Conservation (phyloP, 2,797 vertebrate genomes). For the Heliangelus exortis region DNA sequence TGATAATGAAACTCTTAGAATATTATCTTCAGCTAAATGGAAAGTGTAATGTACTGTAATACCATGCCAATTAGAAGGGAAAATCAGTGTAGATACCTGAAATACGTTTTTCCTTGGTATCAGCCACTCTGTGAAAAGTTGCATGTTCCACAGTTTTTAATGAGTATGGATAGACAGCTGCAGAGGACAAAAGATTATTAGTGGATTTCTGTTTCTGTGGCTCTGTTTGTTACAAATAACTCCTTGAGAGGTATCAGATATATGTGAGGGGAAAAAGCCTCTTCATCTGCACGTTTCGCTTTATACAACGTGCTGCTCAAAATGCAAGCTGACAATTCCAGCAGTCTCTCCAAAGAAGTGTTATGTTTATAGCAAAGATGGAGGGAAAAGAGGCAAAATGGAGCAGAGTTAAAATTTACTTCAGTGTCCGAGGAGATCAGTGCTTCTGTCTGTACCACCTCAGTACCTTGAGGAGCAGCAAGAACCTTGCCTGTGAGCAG, state of each 20-base stretch:
- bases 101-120: slow-evolving; percentile 56
- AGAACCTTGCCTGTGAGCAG: background rate
- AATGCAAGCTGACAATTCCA: background rate
- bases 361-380: background rate
- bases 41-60: slow-evolving; percentile 22
- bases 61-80: slow-evolving; percentile 48
- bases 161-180: background rate
- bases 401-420: background rate
- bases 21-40: slow-evolving; percentile 52
- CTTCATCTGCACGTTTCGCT: slow-evolving; percentile 56
- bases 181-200: background rate
- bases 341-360: background rate
- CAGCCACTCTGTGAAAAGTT: background rate
- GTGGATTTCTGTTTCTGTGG: background rate
- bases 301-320: background rate
- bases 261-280: slow-evolving; percentile 20
- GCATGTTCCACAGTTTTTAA: rapidly evolving
- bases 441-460: background rate
- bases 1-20: slow-evolving; percentile 43
- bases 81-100: slow-evolving; percentile 33
- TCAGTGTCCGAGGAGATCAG: background rate
- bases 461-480: background rate
- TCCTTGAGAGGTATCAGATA: slow-evolving; percentile 49
- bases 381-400: background rate
- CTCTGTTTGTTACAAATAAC: background rate